These are phyloP conservation scores for Sebastes nivosus DNA, from an alignment of 2,797 vertebrate genomes.

Conservation along the genomic window DNA sequence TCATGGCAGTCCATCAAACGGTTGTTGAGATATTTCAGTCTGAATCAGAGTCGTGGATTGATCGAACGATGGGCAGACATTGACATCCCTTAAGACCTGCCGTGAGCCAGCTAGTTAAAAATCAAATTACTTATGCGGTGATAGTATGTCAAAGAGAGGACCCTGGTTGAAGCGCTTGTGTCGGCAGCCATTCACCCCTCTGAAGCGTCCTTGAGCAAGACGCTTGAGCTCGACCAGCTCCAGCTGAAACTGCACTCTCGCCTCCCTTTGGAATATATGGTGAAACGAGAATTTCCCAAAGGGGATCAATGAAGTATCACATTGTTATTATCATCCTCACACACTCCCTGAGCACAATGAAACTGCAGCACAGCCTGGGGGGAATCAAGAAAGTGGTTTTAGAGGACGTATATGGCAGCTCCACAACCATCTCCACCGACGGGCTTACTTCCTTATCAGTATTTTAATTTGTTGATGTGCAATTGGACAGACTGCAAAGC, in stretches of 20 bases:
- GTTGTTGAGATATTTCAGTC: neutral
- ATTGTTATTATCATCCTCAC: constrained; percentile 10
- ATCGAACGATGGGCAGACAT: neutral
- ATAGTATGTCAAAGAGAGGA: neutral
- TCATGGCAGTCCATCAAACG: neutral
- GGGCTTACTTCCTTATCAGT: constrained; percentile 8
- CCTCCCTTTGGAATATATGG: neutral
- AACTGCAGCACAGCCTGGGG: neutral
- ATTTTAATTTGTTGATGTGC: constrained; percentile 28
- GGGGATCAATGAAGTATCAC: constrained; percentile 13
- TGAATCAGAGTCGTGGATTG: neutral
- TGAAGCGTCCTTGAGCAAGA: neutral
- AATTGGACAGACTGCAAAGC: constrained; percentile 27
- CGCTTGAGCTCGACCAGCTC: neutral
- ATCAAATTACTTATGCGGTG: neutral
- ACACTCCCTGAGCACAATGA: constrained; percentile 3
- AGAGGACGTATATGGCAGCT: neutral
- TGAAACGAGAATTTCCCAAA: constrained; percentile 13
- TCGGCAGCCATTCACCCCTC: neutral
- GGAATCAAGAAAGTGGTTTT: neutral
- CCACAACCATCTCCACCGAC: neutral
- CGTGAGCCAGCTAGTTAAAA: neutral
- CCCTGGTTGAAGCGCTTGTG: neutral
- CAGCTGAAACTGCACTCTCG: neutral
- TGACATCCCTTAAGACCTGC: neutral